Evolutionary conservation across 2,113 vertebrate genomes (phyloP), one percentile per base, ranked within the genome.

Genomic region (Xiphophorus maculatus): DNA sequence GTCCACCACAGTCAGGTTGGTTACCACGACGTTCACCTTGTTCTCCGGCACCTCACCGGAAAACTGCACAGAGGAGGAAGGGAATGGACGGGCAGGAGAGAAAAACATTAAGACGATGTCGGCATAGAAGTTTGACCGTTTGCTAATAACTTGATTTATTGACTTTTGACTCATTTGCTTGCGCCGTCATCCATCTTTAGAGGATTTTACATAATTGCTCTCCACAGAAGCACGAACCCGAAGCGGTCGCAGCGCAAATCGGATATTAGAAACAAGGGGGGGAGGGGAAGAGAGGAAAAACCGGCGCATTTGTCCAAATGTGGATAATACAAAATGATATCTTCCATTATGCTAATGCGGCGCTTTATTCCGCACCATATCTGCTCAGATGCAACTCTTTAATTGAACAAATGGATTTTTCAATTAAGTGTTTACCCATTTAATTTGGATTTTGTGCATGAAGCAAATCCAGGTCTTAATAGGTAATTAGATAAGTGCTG

Each of bases 41-140:
- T 99, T 99, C 89, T 99, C 98, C 0, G 95, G 96, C 54, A 99
- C 97, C 63, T 99, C 97, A 2, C 98, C 98, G 0, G 95, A 95
- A 72, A 96, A 99, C 98, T 99, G 87, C 28, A 72, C 54, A 29
- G 62, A 19, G 28, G 64, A 29, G 27, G 19, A 65, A 25, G 19
- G 12, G 22, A 14, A 42, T 42, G 40, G 3, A 27, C 65, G 48
- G 10, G 19, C 70, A 48, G 32, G 74, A 35, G 58, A 63, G 2
- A n/a, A 74, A 29, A 42, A 76, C 28, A 74, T 86, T 69, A 90
- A 9, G 81, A 48, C 35, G 60, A 73, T 66, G 33, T 48, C 62
- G 48, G 25, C 73, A 25, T 27, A 44, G 64, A 60, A 80, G 48
- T 42, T 32, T 10, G 30, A 79, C 82, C 77, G 62, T 54, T 71